Percentiles rank a stretch among this genome's conserved stretches.
These are phyloP conservation scores for Macrocentrus cingulum DNA, from an alignment of 1,140 invertebrate species.

Conservation along the genomic window DNA sequence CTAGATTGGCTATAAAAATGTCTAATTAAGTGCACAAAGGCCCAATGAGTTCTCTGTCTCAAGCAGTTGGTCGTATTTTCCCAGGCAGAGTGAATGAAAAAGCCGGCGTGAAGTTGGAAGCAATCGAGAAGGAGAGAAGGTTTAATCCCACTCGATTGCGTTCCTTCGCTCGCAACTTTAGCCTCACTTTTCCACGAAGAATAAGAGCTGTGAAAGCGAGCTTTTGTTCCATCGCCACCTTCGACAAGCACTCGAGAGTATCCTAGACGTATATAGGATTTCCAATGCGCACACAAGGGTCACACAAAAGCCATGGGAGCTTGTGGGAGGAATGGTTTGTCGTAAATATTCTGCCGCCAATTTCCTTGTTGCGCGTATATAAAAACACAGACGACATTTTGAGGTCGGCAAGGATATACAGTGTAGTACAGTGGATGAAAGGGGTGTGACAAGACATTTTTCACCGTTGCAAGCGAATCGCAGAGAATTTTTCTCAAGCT, in stretches of 20 bases:
- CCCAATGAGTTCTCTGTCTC: slow-evolving; percentile 38
- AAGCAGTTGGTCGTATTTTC: slow-evolving; percentile 49
- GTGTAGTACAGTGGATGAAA: not conserved
- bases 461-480: not conserved
- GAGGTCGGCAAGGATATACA: not conserved
- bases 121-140: slow-evolving; percentile 56
- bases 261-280: slow-evolving; percentile 5
- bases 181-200: slow-evolving; percentile 24
- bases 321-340: slow-evolving; percentile 14
- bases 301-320: slow-evolving; percentile 15
- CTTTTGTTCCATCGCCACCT: slow-evolving; percentile 30
- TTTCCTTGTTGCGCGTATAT: slow-evolving; percentile 22
- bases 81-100: slow-evolving; percentile 28
- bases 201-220: not conserved
- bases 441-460: not conserved
- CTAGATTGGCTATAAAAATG: slow-evolving; percentile 59
- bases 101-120: slow-evolving; percentile 54
- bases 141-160: slow-evolving; percentile 57
- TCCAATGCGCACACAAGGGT: slow-evolving; percentile 12
- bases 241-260: not conserved
- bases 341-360: slow-evolving; percentile 42
- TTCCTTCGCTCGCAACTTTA: slow-evolving; percentile 46
- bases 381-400: not conserved
- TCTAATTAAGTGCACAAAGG: slow-evolving; percentile 48
- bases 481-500: not conserved